phyloP scores from a whole-genome alignment of 1,140 invertebrate species.

The Leptinotarsa lineolata region DNA sequence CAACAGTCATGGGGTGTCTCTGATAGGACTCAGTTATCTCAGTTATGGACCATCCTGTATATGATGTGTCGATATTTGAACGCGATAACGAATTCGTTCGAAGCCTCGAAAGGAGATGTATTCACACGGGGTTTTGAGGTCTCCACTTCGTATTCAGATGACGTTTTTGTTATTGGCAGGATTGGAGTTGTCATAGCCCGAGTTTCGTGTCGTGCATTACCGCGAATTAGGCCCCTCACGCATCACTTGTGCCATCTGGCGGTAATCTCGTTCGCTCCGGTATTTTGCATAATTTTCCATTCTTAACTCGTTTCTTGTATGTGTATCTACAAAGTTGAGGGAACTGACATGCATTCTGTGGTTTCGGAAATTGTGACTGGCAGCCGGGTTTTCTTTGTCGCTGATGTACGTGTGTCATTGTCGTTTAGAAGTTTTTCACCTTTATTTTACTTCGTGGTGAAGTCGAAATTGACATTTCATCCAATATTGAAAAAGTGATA shows the following conservation, averaged over 20 bases:
- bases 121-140: neutral
- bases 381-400: too few species aligned
- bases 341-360: too few species aligned
- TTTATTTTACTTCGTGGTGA: too few species aligned
- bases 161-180: conserved; percentile 2
- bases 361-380: too few species aligned
- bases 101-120: neutral
- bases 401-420: too few species aligned
- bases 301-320: neutral
- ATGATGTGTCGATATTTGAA: neutral
- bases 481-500: too few species aligned
- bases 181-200: neutral
- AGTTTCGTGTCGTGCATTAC: neutral
- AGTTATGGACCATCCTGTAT: neutral
- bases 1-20: too few species aligned
- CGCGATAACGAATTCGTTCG: neutral
- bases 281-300: neutral
- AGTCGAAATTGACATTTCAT: too few species aligned
- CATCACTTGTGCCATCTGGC: neutral
- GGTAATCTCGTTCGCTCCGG: neutral
- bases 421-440: too few species aligned
- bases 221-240: neutral
- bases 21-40: too few species aligned
- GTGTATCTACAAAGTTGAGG: too few species aligned
- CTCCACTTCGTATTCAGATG: conserved; percentile 4